Evolutionary conservation across 2,888 invertebrate species (phyloP).

Genomic region (Tenthredo livida): DNA sequence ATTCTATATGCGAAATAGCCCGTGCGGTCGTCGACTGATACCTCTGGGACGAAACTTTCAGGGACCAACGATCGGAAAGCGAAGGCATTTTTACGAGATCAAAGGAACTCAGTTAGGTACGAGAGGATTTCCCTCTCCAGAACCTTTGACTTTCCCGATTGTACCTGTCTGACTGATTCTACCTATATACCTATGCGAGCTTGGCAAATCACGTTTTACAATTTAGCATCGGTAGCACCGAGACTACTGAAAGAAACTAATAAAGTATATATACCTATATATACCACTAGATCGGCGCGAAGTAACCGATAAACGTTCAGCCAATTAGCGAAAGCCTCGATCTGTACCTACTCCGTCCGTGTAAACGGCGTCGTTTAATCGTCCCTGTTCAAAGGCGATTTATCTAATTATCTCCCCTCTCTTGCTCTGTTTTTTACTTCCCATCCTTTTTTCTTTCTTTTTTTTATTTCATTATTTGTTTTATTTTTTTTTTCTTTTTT

Average conservation of each 20-base stretch:
- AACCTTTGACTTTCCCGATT: slow-evolving; percentile 2
- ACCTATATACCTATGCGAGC: not conserved
- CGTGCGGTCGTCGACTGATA: slow-evolving; percentile 21
- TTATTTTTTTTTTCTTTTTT: slow-evolving; percentile 58
- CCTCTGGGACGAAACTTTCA: not conserved
- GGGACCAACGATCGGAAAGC: not conserved
- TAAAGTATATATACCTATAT: not conserved
- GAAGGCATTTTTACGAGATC: slow-evolving; percentile 37
- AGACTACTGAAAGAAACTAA: slow-evolving; percentile 12
- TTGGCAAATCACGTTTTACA: slow-evolving; percentile 39
- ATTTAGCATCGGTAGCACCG: not conserved
- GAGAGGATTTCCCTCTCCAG: not conserved
- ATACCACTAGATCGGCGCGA: slow-evolving; percentile 8
- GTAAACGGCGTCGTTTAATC: slow-evolving; percentile 42
- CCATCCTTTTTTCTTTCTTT: slow-evolving; percentile 48
- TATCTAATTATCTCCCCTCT: slow-evolving; percentile 66
- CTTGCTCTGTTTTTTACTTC: not conserved
- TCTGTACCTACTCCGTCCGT: slow-evolving; percentile 1
- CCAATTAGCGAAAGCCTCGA: slow-evolving; percentile 43
- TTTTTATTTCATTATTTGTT: slow-evolving; percentile 49
- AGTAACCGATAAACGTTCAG: slow-evolving; percentile 46
- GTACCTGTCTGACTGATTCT: slow-evolving; percentile 26
- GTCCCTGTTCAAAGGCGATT: slow-evolving; percentile 59
- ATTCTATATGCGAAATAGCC: not conserved
- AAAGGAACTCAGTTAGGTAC: slow-evolving; percentile 30